phyloP scores from a whole-genome alignment of 1,140 invertebrate genomes.

The Trachymyrmex septentrionalis region DNA sequence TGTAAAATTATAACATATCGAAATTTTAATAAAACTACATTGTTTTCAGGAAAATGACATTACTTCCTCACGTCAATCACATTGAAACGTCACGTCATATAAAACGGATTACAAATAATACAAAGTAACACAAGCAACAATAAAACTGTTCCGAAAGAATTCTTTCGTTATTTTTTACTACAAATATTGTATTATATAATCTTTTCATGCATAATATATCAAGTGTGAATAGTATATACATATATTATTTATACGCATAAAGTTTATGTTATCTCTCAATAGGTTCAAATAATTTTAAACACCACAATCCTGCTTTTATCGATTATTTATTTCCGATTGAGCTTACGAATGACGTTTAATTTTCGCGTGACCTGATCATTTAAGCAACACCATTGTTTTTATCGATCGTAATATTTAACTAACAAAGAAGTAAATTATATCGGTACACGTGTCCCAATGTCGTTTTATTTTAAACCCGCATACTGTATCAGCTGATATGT shows the following conservation, averaged over 20 bases:
- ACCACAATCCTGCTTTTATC: conserved; percentile 8
- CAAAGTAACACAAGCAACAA: not conserved
- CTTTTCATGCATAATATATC: not conserved
- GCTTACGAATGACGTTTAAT: conserved; percentile 46
- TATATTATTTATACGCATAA: not conserved
- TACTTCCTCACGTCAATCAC: not conserved
- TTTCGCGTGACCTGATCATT: conserved; percentile 33
- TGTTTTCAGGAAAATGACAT: conserved; percentile 15
- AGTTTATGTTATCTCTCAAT: conserved; percentile 16
- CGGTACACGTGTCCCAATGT: conserved; percentile 3
- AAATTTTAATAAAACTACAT: conserved; percentile 52
- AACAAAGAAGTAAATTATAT: conserved; percentile 36
- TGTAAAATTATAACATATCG: conserved; percentile 63
- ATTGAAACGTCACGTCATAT: not conserved
- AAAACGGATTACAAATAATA: not conserved
- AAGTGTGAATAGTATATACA: not conserved
- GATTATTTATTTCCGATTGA: conserved; percentile 47
- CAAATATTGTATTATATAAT: not conserved
- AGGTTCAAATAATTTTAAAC: conserved; percentile 31
- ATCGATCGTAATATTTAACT: conserved; percentile 38
- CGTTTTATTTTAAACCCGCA: conserved; percentile 7
- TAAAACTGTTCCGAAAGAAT: not conserved
- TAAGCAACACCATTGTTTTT: conserved; percentile 42
- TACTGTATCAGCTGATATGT: not conserved
- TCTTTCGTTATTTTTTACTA: conserved; percentile 9